Percentiles rank a stretch among this genome's conserved stretches.
These are phyloP conservation scores for Corella eumyota DNA, from an alignment of 23 tunicate species.

Conservation along the genomic window DNA sequence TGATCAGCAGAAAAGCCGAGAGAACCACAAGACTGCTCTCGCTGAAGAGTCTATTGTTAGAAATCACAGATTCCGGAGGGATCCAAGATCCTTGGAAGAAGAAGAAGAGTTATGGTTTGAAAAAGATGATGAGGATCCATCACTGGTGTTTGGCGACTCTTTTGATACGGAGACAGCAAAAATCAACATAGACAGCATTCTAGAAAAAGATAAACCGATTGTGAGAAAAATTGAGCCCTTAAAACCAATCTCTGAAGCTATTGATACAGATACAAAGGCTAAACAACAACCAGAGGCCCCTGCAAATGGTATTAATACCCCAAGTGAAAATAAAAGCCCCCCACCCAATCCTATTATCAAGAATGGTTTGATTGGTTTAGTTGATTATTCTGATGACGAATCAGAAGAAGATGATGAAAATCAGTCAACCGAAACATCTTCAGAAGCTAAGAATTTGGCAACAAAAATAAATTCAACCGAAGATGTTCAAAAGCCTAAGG, in stretches of 20 bases:
- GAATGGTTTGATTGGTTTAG: slow-evolving; percentile 63
- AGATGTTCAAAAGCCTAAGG: background rate
- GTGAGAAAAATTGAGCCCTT: background rate
- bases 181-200: slow-evolving; percentile 79
- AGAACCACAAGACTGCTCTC: background rate
- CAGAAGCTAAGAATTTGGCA: background rate
- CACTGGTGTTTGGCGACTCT: too few relatives aligned
- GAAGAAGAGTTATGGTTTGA: slow-evolving; percentile 96
- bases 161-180: slow-evolving; percentile 50
- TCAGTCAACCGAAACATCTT: background rate
- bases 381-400: slow-evolving; percentile 90
- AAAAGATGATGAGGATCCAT: slow-evolving; percentile 71
- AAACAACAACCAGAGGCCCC: background rate
- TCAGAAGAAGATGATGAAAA: slow-evolving; percentile 63
- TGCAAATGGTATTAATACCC: slow-evolving; percentile 3
- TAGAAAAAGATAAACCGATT: slow-evolving; percentile 26
- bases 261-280: slow-evolving; percentile 3
- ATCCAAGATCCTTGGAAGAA: slow-evolving; percentile 65
- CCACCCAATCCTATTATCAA: slow-evolving; percentile 19
- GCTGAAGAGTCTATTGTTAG: background rate
- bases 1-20: slow-evolving; percentile 73
- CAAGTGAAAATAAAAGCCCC: slow-evolving; percentile 5
- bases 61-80: slow-evolving; percentile 64
- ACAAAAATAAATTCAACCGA: too few relatives aligned
- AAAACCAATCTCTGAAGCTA: background rate